These are phyloP conservation scores for Oreonectes daqikongensis DNA, from an alignment of 2,797 vertebrate species.

Conservation along the genomic window DNA sequence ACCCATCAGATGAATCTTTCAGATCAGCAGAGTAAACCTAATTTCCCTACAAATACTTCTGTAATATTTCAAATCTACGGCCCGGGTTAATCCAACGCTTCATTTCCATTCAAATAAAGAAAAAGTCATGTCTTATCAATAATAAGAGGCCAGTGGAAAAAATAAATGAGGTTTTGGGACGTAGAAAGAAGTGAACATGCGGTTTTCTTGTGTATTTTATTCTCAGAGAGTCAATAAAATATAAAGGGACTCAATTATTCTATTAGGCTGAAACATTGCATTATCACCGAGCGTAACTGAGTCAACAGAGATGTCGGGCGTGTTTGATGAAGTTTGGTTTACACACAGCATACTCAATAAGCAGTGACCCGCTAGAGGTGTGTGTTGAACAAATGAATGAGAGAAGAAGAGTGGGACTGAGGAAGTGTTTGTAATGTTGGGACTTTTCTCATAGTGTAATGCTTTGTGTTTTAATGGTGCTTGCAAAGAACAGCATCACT, in stretches of 20 bases:
- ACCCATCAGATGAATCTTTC: conserved; percentile 48
- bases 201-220: conserved; percentile 30
- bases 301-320: conserved; percentile 63
- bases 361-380: conserved; percentile 59
- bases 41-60: conserved; percentile 65
- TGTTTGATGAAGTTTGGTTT: conserved; percentile 65
- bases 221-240: conserved; percentile 64
- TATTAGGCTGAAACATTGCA: conserved; percentile 68
- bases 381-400: conserved; percentile 35
- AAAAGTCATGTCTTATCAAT: conserved; percentile 69
- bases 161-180: conserved; percentile 53
- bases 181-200: background rate
- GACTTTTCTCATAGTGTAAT: background rate
- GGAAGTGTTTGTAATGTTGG: background rate
- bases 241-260: conserved; percentile 70
- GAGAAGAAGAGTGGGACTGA: background rate
- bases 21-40: conserved; percentile 71
- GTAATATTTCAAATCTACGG: conserved; percentile 64
- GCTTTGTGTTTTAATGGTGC: background rate
- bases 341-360: conserved; percentile 69
- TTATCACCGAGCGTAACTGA: conserved; percentile 64
- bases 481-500: background rate
- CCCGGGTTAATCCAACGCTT: conserved; percentile 71
- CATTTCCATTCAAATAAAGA: conserved; percentile 79
- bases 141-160: conserved; percentile 56